Conservation (phyloP, 2,888 invertebrate genomes). For the Scaptomyza caliginosa region DNA sequence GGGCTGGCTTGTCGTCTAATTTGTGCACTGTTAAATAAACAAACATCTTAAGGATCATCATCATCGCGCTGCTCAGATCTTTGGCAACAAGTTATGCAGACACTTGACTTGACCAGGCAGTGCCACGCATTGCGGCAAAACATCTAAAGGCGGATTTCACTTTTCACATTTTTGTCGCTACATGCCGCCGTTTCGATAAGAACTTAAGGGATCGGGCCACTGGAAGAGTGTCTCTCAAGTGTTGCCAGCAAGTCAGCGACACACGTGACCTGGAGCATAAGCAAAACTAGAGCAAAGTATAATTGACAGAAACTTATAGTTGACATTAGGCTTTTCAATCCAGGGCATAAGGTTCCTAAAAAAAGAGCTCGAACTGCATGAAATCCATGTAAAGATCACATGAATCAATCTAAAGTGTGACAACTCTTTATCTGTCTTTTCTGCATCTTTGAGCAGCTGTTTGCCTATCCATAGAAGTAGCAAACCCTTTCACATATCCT, state of each 20-base stretch:
- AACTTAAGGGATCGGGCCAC: not conserved
- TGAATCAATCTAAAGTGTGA: slow-evolving; percentile 14
- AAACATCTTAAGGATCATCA: slow-evolving; percentile 57
- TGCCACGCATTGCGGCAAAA: slow-evolving; percentile 34
- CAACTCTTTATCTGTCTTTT: not conserved
- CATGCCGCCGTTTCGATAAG: slow-evolving; percentile 52
- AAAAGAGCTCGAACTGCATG: not conserved
- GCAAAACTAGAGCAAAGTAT: slow-evolving; percentile 2
- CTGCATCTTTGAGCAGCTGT: slow-evolving; percentile 27
- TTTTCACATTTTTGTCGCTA: slow-evolving; percentile 37
- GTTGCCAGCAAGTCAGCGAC: slow-evolving; percentile 17
- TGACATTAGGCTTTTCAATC: not conserved
- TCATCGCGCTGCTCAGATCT: slow-evolving; percentile 12
- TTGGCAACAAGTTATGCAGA: slow-evolving; percentile 34
- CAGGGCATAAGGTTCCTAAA: not conserved
- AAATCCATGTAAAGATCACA: not conserved
- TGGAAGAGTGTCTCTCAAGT: slow-evolving; percentile 32
- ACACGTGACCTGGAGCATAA: slow-evolving; percentile 33
- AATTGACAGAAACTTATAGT: not conserved
- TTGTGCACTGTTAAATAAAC: slow-evolving; percentile 80
- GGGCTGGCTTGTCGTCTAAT: slow-evolving; percentile 62
- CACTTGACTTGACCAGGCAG: slow-evolving; percentile 52
- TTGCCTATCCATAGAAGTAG: not conserved
- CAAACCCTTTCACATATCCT: slow-evolving; percentile 39
- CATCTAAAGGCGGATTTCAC: slow-evolving; percentile 46